Evolutionary conservation across 2,113 vertebrate genomes (phyloP).

Genomic region (Microcebus ravelobensis): DNA sequence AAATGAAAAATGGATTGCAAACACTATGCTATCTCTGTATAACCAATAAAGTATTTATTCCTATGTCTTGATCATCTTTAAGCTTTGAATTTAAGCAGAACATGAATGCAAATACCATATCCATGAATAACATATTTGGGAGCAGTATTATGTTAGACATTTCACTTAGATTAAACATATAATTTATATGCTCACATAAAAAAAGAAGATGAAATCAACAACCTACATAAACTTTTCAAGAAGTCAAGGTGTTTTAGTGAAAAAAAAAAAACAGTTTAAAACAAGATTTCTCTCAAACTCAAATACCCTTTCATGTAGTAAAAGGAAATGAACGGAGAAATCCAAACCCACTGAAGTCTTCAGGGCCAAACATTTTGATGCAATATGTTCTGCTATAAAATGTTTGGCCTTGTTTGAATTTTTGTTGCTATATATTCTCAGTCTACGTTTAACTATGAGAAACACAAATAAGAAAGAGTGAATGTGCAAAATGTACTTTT

Average conservation of each 20-base stretch:
- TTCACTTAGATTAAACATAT: constrained; percentile 14
- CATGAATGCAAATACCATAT: background rate
- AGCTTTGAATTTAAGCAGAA: constrained; percentile 23
- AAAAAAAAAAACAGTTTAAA: constrained; percentile 27
- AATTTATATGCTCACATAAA: constrained; percentile 37
- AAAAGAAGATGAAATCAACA: constrained; percentile 54
- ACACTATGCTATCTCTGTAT: background rate
- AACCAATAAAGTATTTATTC: background rate
- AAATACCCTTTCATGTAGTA: constrained; percentile 55
- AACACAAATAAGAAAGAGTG: constrained; percentile 44
- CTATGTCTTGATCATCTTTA: background rate
- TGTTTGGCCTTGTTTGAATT: constrained; percentile 50
- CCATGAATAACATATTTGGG: constrained; percentile 1
- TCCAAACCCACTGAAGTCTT: constrained; percentile 48
- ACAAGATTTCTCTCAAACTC: background rate
- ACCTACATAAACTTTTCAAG: background rate
- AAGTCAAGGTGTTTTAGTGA: background rate
- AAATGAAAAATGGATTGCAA: background rate
- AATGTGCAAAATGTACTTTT: background rate
- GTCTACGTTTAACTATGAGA: constrained; percentile 63
- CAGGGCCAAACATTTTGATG: constrained; percentile 72
- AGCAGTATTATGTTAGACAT: background rate
- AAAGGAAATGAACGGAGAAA: constrained; percentile 75
- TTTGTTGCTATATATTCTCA: constrained; percentile 65
- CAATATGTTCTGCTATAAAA: constrained; percentile 62